Percentiles rank a stretch among this genome's conserved stretches.
phyloP scores from a whole-genome alignment of 2,797 vertebrate species.

The Geotrypetes seraphini region DNA sequence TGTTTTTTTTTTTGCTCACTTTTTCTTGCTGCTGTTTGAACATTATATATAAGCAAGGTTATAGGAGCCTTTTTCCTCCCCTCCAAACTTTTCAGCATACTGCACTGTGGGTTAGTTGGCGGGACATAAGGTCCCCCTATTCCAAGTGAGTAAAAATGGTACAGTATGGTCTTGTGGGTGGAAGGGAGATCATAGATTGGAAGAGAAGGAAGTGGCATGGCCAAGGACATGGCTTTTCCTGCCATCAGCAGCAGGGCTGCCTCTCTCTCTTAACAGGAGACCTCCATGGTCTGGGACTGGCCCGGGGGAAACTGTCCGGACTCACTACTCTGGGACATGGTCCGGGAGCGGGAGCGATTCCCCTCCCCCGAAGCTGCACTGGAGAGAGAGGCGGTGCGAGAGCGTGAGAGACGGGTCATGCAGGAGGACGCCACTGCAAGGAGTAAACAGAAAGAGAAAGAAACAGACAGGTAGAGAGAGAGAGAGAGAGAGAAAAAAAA shows the following conservation, averaged over 20 bases:
- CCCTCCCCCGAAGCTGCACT: slow-evolving; percentile 79
- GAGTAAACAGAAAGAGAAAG: not conserved
- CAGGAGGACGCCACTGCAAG: slow-evolving; percentile 81
- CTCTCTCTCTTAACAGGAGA: slow-evolving; percentile 70
- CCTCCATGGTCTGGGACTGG: slow-evolving; percentile 81
- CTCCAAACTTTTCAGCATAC: too few relatives aligned
- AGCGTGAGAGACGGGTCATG: slow-evolving; percentile 87
- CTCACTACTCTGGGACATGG: slow-evolving; percentile 81
- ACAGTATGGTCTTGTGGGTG: too few relatives aligned
- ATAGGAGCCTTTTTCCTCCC: too few relatives aligned
- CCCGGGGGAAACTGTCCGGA: slow-evolving; percentile 55
- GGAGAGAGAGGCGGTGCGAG: slow-evolving; percentile 83
- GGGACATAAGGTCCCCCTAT: too few relatives aligned
- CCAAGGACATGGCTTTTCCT: not conserved
- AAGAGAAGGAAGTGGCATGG: too few relatives aligned
- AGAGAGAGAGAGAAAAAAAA: not conserved
- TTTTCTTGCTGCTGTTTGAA: too few relatives aligned
- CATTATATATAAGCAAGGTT: too few relatives aligned
- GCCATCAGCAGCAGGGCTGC: not conserved
- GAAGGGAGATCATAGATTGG: not conserved
- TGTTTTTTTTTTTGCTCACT: too few relatives aligned
- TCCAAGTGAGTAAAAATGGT: too few relatives aligned
- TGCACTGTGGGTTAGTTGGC: too few relatives aligned
- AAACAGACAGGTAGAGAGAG: too few relatives aligned
- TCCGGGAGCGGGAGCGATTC: slow-evolving; percentile 76